Conservation (phyloP, 2,113 vertebrate genomes). For the Solea solea region DNA sequence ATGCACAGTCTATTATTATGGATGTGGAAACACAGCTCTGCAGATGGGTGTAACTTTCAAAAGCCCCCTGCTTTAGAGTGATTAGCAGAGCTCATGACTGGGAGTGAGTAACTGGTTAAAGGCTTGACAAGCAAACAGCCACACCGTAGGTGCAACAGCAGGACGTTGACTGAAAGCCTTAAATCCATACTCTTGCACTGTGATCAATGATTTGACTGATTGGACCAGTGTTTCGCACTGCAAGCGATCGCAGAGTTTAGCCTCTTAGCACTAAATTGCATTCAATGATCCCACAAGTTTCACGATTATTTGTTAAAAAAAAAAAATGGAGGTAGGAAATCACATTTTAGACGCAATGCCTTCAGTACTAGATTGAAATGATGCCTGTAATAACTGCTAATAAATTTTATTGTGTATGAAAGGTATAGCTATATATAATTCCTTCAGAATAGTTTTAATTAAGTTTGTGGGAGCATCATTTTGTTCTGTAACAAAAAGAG, state of each 20-base stretch:
- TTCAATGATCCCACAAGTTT: not conserved
- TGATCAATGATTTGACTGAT: conserved; percentile 6
- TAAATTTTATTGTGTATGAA: no score
- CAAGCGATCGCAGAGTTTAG: not conserved
- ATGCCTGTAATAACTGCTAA: not conserved
- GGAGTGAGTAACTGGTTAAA: conserved; percentile 30
- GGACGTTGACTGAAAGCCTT: not conserved
- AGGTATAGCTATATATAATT: no score
- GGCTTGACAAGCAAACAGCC: conserved; percentile 1
- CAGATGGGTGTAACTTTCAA: conserved; percentile 13
- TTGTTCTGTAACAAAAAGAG: no score
- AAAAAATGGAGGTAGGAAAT: not conserved
- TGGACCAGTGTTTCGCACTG: not conserved
- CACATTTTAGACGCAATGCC: not conserved
- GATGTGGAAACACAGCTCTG: conserved; percentile 1
- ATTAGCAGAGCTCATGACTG: conserved; percentile 22
- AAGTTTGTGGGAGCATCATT: no score
- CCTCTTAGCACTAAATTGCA: not conserved
- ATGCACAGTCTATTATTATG: no score
- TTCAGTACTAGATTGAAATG: not conserved
- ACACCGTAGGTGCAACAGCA: conserved; percentile 4
- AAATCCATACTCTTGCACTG: not conserved
- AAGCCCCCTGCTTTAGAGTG: conserved; percentile 22
- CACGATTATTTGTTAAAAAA: not conserved
- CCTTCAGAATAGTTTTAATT: no score